A percentile compares a stretch with the other conserved stretches of the same genome.
These are phyloP conservation scores for Microtus pennsylvanicus DNA, from an alignment of 2,113 vertebrate species.

Conservation along the genomic window DNA sequence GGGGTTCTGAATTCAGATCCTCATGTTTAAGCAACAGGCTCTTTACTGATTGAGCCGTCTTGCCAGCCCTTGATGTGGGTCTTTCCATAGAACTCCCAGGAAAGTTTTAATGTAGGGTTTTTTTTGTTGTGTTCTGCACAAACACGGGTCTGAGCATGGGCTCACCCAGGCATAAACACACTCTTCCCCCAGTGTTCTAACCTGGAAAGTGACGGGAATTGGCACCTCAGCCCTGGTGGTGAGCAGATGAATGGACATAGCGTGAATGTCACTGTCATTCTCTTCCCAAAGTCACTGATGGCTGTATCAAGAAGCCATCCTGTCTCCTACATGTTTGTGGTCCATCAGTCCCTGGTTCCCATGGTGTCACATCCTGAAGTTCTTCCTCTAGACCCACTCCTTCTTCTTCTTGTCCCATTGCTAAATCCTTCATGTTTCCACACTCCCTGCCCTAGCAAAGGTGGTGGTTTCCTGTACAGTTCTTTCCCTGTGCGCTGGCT, in stretches of 20 bases:
- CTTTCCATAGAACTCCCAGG: slow-evolving; percentile 14
- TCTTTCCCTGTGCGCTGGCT: not conserved
- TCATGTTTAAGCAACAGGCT: not conserved
- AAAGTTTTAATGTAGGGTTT: not conserved
- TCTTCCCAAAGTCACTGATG: not conserved
- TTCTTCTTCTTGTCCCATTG: not conserved
- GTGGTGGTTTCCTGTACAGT: not conserved
- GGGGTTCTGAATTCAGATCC: not conserved
- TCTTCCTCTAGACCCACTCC: not conserved
- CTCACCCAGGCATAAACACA: not conserved
- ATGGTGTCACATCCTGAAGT: not conserved
- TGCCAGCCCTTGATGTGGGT: not conserved
- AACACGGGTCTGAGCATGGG: not conserved
- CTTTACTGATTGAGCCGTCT: not conserved
- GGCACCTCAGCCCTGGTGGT: not conserved
- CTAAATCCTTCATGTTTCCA: not conserved
- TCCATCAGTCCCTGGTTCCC: not conserved
- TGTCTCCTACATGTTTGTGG: not conserved
- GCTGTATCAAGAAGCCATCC: too few relatives aligned
- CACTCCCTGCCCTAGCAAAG: not conserved
- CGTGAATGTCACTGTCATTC: not conserved
- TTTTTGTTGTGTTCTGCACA: not conserved
- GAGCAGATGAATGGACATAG: not conserved
- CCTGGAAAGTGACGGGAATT: not conserved
- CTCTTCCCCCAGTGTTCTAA: not conserved